phyloP scores from a whole-genome alignment of 1,140 invertebrate species.

The Drosophila arawakana region DNA sequence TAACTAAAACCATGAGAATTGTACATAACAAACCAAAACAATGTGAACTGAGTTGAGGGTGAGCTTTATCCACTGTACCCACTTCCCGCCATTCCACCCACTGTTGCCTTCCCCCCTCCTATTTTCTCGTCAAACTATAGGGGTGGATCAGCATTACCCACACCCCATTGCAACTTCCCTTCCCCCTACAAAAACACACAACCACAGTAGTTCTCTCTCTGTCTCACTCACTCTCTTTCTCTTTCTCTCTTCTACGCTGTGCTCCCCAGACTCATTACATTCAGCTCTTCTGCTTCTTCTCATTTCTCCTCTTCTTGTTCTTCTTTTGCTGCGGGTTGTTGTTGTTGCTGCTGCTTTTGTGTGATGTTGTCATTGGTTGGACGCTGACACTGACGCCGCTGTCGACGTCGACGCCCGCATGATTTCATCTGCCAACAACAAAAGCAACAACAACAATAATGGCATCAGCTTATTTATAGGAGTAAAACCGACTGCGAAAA shows the following conservation, averaged over 20 bases:
- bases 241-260: no score
- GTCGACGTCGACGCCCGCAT: conserved; percentile 52
- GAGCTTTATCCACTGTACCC: neutral
- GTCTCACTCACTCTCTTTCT: no score
- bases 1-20: conserved; percentile 71
- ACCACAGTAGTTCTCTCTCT: neutral
- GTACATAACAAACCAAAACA: conserved; percentile 80
- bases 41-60: conserved; percentile 7
- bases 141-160: conserved; percentile 49
- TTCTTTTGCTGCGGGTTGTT: conserved; percentile 6
- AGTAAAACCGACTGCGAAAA: no score
- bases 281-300: conserved; percentile 9
- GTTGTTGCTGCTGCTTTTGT: conserved; percentile 49
- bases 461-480: conserved; percentile 9
- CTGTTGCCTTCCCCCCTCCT: neutral
- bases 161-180: neutral
- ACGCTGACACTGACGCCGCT: neutral
- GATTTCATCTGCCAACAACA: conserved; percentile 68
- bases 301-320: neutral
- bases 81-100: neutral
- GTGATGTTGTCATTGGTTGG: conserved; percentile 64
- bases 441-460: conserved; percentile 8
- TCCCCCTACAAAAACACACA: no score
- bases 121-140: conserved; percentile 31
- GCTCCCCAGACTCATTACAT: neutral